Evolutionary conservation across 2,113 vertebrate species (phyloP), one percentile per base, ranked within the genome.

Genomic region (Myotis lucifugus): DNA sequence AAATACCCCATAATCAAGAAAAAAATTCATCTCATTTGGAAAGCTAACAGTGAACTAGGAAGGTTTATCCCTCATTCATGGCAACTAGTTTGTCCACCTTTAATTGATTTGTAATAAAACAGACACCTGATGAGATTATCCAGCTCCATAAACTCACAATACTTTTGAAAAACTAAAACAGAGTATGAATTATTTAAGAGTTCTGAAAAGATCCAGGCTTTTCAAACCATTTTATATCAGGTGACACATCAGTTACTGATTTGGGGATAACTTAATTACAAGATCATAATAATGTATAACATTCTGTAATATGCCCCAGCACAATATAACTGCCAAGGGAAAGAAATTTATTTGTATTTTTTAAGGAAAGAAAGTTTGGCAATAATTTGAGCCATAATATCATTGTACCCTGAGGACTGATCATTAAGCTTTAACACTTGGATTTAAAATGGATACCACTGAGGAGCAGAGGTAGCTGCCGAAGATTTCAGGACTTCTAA

Each of bases 251-350:
- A 88, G 83, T 92, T 88, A 81, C 95, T 76, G 73, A 94, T 93
- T 88, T 97, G 88, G 95, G 96, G 88, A 97, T 91, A 94, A 94
- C 90, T 97, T 96, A 95, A 93, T 96, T 86, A 94, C 69, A 79
- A 88, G 69, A 95, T 93, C 94, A 93, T 96, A 91, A 93, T 94
- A 92, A 93, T 95, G 61, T 95, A 97, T 95, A 97, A 95, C 69
- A 95, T 95, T 91, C 21, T 96, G 74, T 95, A 88, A 91, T 81
- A 59, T 15, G 82, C 77, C 40, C 52, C 3, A 29, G 27, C 50
- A 90, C 48, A 97, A 92, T 95, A 96, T 91, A 93, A 92, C n/a
- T 94, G 69, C 66, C 96, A 83, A 83, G 95, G 94, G 96, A 94
- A 84, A 97, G 56, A 85, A 95, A 74, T 96, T 73, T 95, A 97